Percentiles rank a stretch among this genome's conserved stretches.
Evolutionary conservation across 2,797 vertebrate genomes (phyloP).

Genomic region (Darevskia mixta): DNA sequence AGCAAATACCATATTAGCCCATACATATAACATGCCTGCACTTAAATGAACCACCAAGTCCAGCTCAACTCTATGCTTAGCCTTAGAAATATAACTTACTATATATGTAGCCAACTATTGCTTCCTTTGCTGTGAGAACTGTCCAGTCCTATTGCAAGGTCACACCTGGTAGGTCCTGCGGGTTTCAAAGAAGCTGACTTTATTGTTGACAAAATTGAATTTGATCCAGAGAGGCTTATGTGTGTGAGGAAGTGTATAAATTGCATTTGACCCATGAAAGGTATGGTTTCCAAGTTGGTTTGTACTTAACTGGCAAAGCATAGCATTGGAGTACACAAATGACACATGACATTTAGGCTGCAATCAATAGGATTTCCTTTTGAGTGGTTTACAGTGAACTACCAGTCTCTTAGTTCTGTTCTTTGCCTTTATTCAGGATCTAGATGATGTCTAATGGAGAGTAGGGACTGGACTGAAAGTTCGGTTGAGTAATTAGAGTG

Average conservation of each 20-base stretch:
- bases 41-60: constrained; percentile 11
- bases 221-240: background rate
- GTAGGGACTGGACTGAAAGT: background rate
- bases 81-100: constrained; percentile 21
- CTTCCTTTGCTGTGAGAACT: constrained; percentile 7
- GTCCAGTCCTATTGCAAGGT: background rate
- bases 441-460: background rate
- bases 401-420: background rate
- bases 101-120: constrained; percentile 26
- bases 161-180: constrained; percentile 17
- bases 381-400: background rate
- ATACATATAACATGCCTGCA: background rate
- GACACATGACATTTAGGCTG: background rate
- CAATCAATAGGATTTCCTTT: background rate
- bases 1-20: constrained; percentile 41
- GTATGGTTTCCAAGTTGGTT: background rate
- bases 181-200: constrained; percentile 36
- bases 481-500: background rate
- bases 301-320: background rate
- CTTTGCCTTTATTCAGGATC: background rate
- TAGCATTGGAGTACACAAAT: background rate
- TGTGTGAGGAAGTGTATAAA: background rate
- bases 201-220: constrained; percentile 37
- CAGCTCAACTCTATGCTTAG: background rate
- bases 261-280: background rate